Conservation (phyloP, 2,888 invertebrate genomes). For the Lycaena phlaeas region DNA sequence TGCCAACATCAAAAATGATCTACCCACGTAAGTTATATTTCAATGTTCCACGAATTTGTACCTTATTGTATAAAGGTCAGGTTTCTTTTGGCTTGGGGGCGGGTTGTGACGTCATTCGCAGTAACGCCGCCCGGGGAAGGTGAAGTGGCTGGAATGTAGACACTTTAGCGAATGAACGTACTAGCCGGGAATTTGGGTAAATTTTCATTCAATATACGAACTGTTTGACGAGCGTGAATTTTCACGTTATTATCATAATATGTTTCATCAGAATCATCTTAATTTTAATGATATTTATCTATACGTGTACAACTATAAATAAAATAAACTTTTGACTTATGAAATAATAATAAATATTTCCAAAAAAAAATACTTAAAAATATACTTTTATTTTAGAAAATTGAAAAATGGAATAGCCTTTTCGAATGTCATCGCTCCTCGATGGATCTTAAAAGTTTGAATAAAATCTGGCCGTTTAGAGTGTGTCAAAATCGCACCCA, state of each 20-base stretch:
- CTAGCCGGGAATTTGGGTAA: not conserved
- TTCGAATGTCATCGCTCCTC: no score
- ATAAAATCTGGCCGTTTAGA: no score
- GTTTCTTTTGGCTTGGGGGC: not conserved
- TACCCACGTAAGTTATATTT: not conserved
- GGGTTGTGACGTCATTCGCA: slow-evolving; percentile 1
- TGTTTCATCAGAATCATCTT: not conserved
- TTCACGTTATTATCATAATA: not conserved
- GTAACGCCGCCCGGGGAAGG: not conserved
- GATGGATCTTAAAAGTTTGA: no score
- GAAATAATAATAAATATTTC: no score
- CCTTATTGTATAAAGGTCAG: not conserved
- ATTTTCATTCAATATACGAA: slow-evolving; percentile 6
- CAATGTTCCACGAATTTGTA: not conserved
- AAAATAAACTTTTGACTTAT: no score
- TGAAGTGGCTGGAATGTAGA: slow-evolving; percentile 7
- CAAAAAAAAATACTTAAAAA: no score
- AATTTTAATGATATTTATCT: not conserved
- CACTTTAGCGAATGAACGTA: slow-evolving; percentile 7
- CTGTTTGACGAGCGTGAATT: slow-evolving; percentile 2
- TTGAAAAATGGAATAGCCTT: no score
- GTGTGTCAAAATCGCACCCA: no score
- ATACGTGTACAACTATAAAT: no score
- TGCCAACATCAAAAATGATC: not conserved
- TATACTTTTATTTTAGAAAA: no score